Evolutionary conservation across 2,797 vertebrate genomes (phyloP), one percentile per base, ranked within the genome.

Genomic region (Neosalanx taihuensis): DNA sequence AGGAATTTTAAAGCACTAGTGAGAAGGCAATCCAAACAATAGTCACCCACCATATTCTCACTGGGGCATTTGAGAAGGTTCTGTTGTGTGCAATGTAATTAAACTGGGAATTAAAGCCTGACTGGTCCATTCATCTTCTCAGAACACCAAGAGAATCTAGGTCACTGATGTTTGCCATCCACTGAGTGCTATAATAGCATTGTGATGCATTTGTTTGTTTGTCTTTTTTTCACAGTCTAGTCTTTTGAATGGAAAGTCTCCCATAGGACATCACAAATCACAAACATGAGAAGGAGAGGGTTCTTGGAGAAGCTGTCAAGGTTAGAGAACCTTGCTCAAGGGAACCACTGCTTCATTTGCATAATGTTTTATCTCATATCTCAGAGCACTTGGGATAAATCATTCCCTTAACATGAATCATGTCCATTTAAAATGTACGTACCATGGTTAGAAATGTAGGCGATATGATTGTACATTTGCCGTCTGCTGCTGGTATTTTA

Each of bases 361-460:
- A 90, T 84, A 79, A 75, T 76, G 73, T 79, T 84, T 85, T 73
- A 82, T 81, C 76, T 83, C 85, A 26, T 69, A 70, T 80, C 63
- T 81, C 71, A 62, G 20, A 10, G 77, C 71, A 33, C 61, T 70
- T 51, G 72, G 77, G 69, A 60, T 71, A 72, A 79, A 78, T 49
- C 64, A 29, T 63, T 73, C 61, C 72, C 64, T 35, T 53, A 60
- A 46, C 41, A 46, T 46, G 41, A 46, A 46, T 46, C 41, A 46
- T 46, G 41, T 13, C 41, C 3, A 9, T 46, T 9, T 46, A 3
- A 46, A 46, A 46, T 46, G 41, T 13, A 46, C 13, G 41, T 41
- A 41, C 7, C 37, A 12, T 46, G 41, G 10, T 12, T 46, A 13
- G 41, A 12, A 46, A 46, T 46, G 10, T 46, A 46, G 41, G 41